Evolutionary conservation across 1,140 invertebrate genomes (phyloP).

Genomic region (Lucilia sericata): DNA sequence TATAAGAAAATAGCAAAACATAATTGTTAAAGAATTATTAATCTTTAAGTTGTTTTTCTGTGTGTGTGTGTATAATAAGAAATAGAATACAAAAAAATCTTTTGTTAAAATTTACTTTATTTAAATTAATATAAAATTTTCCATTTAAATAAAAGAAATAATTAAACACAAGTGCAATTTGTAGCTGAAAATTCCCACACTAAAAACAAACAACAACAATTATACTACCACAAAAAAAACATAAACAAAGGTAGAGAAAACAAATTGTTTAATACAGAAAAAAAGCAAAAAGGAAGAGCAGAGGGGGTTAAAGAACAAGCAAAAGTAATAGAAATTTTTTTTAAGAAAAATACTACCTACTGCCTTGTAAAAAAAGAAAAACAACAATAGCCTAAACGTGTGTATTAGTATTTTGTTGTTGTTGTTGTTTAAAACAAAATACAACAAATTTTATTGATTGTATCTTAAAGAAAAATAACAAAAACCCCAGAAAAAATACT

Average conservation of each 20-base stretch:
- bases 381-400: background rate
- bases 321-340: background rate
- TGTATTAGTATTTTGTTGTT: background rate
- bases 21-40: background rate
- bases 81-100: background rate
- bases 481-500: background rate
- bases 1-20: background rate
- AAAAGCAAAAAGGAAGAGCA: no score
- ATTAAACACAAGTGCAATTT: background rate
- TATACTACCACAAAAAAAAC: no score
- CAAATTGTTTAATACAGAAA: no score
- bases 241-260: no score
- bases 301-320: background rate
- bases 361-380: background rate
- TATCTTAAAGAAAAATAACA: background rate
- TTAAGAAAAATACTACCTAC: background rate
- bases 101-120: no score
- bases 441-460: slow-evolving; percentile 18
- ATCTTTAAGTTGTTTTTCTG: background rate
- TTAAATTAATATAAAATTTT: background rate
- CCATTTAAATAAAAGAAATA: background rate
- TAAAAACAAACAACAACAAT: no score
- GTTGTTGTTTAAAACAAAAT: background rate
- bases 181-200: no score
- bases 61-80: background rate